These are phyloP conservation scores for Nymphalis polychloros DNA, from an alignment of 2,888 invertebrate genomes.

Conservation along the genomic window DNA sequence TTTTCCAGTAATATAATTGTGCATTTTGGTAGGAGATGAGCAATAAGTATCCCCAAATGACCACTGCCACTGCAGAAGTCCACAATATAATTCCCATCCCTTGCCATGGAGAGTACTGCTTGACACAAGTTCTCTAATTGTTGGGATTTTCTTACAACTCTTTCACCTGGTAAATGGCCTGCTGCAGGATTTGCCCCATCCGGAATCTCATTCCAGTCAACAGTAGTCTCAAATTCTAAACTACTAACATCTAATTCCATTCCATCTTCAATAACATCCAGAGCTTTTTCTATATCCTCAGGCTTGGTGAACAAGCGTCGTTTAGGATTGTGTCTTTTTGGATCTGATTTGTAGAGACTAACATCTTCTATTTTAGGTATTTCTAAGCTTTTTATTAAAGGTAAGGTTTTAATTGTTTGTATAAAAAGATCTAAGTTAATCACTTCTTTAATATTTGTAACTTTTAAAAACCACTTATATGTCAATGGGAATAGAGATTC, in stretches of 20 bases:
- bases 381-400: conserved; percentile 45
- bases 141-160: conserved; percentile 89
- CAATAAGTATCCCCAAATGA: conserved; percentile 93
- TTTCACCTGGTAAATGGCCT: conserved; percentile 88
- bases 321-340: conserved; percentile 87
- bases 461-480: conserved; percentile 82
- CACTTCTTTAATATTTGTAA: conserved; percentile 48
- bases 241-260: conserved; percentile 65
- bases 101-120: conserved; percentile 87
- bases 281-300: conserved; percentile 85
- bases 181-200: conserved; percentile 88
- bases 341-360: conserved; percentile 90
- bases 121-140: conserved; percentile 92
- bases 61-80: conserved; percentile 98
- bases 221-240: conserved; percentile 51
- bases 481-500: conserved; percentile 82
- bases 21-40: conserved; percentile 89
- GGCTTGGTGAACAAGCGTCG: conserved; percentile 89
- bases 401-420: conserved; percentile 39
- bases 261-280: conserved; percentile 66
- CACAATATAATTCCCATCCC: conserved; percentile 87
- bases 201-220: conserved; percentile 88
- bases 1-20: conserved; percentile 93
- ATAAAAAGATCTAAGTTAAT: conserved; percentile 44
- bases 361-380: conserved; percentile 80